Conservation (phyloP, 2,797 vertebrate genomes). For the Paedocypris micromegethes region DNA sequence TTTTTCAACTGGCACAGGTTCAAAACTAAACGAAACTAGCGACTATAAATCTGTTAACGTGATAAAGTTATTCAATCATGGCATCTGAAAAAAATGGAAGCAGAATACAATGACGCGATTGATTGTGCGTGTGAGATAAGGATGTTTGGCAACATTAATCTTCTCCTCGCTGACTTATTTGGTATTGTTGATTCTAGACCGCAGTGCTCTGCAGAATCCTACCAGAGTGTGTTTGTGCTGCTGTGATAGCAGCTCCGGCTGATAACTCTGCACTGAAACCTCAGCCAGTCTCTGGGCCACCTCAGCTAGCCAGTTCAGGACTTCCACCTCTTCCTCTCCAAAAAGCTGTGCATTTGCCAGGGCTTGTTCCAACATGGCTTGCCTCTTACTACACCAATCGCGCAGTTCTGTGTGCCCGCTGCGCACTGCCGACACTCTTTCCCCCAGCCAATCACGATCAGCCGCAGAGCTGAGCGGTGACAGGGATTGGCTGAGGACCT, state of each 20-base stretch:
- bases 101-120: too few relatives aligned
- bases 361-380: conserved; percentile 85
- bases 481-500: conserved; percentile 79
- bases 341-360: conserved; percentile 91
- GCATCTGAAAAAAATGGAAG: too few relatives aligned
- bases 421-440: conserved; percentile 77
- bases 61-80: too few relatives aligned
- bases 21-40: too few relatives aligned
- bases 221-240: conserved; percentile 78
- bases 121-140: background rate
- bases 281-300: conserved; percentile 88
- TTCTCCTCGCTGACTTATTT: background rate
- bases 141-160: background rate
- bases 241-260: conserved; percentile 80
- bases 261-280: conserved; percentile 87
- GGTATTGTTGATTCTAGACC: background rate
- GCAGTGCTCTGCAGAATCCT: conserved; percentile 25
- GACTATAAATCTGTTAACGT: too few relatives aligned
- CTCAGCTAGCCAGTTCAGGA: conserved; percentile 98
- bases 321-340: conserved; percentile 98
- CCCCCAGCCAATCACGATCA: conserved; percentile 78
- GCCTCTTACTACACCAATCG: conserved; percentile 78
- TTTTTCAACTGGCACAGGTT: too few relatives aligned
- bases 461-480: conserved; percentile 77
- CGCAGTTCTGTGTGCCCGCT: conserved; percentile 76